Base-by-base conservation (phyloP, 2,797 vertebrate genomes). In the Rhinella marina region DNA sequence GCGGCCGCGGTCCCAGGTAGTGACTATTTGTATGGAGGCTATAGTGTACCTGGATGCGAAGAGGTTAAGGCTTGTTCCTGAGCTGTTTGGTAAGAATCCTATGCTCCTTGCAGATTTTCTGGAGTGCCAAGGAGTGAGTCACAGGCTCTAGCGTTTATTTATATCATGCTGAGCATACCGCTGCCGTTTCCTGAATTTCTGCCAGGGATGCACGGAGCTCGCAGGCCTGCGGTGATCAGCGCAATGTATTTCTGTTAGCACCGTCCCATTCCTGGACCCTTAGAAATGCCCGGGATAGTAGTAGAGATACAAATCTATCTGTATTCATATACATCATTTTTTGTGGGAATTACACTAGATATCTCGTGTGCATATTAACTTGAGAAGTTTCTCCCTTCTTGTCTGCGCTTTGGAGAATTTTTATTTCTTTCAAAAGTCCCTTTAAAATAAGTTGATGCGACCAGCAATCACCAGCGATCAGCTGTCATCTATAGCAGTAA, bases 81-180 rank as follows among this genome's bases (percentile, higher is more conserved):
- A 77, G 88, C 79, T 82, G 88, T 89, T 86, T 86, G 72, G 79
- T 89, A 86, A 86, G 52, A 89, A 68, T 86, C 84, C 80, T 86
- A 8, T 83, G 62, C 84, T 86, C 73, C 75, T 86, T 86, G 62
- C 85, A 79, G 80, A 89, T 86, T 83, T 89, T 89, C 50, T 86
- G 61, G 84, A 86, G 88, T 89, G 88, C 88, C 88, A 89, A 86
- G 88, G 54, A 84, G 78, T 89, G 88, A 89, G 50, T 89, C 88
- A 89, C 62, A 12, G 66, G 57, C 79, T 77, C 83, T 54, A 86
- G 84, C 78, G n/a, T 89, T 89, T 89, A 89, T 89, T 89, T 89
- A 78, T 89, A 86, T 89, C 79, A 2, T 64, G 84, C 80, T 72
- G 88, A 86, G 84, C 80, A 21, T 86, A 59, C 84, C 81, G 52